phyloP scores from a whole-genome alignment of 1,140 invertebrate species.

The Drosophila teissieri region DNA sequence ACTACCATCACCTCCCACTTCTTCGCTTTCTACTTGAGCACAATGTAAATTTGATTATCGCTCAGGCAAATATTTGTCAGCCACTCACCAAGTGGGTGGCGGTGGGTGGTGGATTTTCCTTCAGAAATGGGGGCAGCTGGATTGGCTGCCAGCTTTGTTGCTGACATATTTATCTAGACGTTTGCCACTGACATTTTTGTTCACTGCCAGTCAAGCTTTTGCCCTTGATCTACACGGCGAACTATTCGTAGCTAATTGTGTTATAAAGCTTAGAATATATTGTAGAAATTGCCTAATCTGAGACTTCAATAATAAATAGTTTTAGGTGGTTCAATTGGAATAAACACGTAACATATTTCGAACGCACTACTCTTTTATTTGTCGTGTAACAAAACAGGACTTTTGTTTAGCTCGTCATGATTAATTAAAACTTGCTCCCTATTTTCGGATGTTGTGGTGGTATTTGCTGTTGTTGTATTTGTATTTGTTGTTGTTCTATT shows the following conservation, averaged over 20 bases:
- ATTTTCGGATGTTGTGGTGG: conserved; percentile 27
- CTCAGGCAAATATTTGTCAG: conserved; percentile 71
- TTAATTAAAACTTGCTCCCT: conserved; percentile 74
- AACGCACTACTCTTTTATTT: not conserved
- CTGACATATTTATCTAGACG: conserved; percentile 81
- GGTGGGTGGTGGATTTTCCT: conserved; percentile 1
- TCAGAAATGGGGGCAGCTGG: not conserved
- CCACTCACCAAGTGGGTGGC: conserved; percentile 20
- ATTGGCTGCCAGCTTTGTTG: conserved; percentile 35
- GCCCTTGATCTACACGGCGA: conserved; percentile 20
- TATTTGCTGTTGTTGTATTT: conserved; percentile 6
- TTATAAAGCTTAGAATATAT: not conserved
- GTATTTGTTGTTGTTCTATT: conserved; percentile 5
- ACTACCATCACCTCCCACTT: conserved; percentile 1
- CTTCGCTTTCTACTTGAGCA: conserved; percentile 66
- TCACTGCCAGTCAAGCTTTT: conserved; percentile 44
- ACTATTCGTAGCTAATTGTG: not conserved
- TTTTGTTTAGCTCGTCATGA: conserved; percentile 72
- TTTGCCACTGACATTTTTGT: conserved; percentile 73
- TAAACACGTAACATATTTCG: too few species aligned
- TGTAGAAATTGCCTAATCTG: too few species aligned
- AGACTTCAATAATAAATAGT: too few species aligned
- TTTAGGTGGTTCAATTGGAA: too few species aligned
- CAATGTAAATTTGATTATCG: conserved; percentile 83
- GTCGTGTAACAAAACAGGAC: conserved; percentile 22